These are phyloP conservation scores for Andricus grossulariae DNA, from an alignment of 1,140 invertebrate species.

Conservation along the genomic window DNA sequence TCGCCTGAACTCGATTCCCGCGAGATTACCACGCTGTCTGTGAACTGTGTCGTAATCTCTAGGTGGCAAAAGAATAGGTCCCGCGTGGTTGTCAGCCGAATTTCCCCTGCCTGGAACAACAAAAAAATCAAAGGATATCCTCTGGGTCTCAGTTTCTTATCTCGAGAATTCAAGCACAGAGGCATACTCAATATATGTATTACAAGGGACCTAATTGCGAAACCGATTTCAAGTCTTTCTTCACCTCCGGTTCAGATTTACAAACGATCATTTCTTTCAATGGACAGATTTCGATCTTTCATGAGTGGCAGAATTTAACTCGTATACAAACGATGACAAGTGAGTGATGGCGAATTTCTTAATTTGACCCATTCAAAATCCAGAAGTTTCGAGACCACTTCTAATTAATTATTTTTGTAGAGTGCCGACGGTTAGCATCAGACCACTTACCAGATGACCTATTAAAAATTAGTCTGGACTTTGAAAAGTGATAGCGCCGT, in stretches of 20 bases:
- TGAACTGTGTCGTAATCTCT: constrained; percentile 95
- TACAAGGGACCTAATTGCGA: background rate
- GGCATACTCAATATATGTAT: background rate
- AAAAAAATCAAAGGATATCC: constrained; percentile 12
- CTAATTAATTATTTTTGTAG: no score
- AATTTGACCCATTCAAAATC: no score
- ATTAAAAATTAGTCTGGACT: no score
- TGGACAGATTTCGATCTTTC: background rate
- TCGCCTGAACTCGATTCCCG: constrained; percentile 85
- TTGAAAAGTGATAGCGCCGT: no score
- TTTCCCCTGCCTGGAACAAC: constrained; percentile 65
- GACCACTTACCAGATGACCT: no score
- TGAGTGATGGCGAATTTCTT: no score
- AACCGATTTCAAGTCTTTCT: constrained; percentile 9
- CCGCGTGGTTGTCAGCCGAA: constrained; percentile 75
- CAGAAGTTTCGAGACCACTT: no score
- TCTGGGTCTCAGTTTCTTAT: constrained; percentile 6
- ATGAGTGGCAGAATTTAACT: background rate
- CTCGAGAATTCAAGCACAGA: constrained; percentile 8
- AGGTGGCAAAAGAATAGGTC: constrained; percentile 91
- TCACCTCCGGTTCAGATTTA: constrained; percentile 7
- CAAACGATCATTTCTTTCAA: background rate
- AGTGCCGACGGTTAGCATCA: no score
- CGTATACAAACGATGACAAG: background rate
- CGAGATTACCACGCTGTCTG: constrained; percentile 88